These are phyloP conservation scores for Ancistrus triradiatus DNA, from an alignment of 2,113 vertebrate genomes.

Conservation along the genomic window DNA sequence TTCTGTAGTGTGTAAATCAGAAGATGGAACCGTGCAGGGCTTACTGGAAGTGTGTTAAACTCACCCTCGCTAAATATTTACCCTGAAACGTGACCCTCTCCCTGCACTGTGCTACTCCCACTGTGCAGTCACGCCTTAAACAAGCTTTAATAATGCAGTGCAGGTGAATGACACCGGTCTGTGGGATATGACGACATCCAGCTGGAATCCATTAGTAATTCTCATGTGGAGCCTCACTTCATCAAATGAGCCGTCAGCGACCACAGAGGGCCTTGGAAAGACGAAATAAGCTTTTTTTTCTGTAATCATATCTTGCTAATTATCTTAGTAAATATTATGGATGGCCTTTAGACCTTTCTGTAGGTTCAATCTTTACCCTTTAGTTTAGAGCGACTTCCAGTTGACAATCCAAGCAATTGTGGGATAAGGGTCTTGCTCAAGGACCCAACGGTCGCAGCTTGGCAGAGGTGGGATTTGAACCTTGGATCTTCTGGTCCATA, in stretches of 20 bases:
- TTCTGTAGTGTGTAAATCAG: background rate
- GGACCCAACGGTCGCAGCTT: no score
- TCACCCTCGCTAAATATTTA: constrained; percentile 37
- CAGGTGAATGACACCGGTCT: constrained; percentile 21
- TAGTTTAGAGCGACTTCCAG: no score
- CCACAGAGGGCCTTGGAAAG: background rate
- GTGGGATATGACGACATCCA: constrained; percentile 23
- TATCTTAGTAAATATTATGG: no score
- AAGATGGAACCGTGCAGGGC: background rate
- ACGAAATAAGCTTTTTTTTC: no score
- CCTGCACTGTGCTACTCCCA: constrained; percentile 6
- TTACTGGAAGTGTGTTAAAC: constrained; percentile 1
- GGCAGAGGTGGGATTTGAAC: no score
- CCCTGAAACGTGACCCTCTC: constrained; percentile 30
- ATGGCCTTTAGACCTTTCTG: no score
- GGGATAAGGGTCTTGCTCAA: no score
- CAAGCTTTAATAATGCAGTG: background rate
- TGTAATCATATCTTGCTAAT: no score
- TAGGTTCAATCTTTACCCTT: no score
- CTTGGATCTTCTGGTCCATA: no score
- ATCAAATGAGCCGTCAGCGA: constrained; percentile 23
- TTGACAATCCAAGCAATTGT: no score
- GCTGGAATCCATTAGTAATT: constrained; percentile 38
- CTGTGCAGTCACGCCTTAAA: constrained; percentile 26
- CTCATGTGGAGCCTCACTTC: constrained; percentile 25